These are phyloP conservation scores for Syngnathus rostellatus DNA, from an alignment of 2,797 vertebrate genomes.

Conservation along the genomic window DNA sequence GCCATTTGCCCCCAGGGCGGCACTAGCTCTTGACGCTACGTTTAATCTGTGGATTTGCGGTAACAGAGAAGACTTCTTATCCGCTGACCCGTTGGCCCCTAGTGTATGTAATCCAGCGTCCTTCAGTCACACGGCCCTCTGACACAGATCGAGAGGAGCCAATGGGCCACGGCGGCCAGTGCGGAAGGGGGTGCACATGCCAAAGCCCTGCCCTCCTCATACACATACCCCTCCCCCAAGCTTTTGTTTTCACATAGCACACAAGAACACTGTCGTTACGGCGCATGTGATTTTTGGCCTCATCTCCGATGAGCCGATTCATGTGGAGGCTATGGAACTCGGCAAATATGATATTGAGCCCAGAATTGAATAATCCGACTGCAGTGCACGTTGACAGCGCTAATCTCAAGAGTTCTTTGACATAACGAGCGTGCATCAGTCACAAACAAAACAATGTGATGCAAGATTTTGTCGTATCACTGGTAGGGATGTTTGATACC, in stretches of 20 bases:
- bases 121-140: conserved; percentile 53
- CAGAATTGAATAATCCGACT: conserved; percentile 12
- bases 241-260: conserved; percentile 37
- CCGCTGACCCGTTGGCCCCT: conserved; percentile 63
- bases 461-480: not conserved
- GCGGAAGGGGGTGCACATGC: conserved; percentile 18
- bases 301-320: conserved; percentile 29
- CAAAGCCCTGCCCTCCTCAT: conserved; percentile 32
- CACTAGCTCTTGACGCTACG: conserved; percentile 50
- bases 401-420: conserved; percentile 27
- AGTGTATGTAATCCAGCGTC: conserved; percentile 59
- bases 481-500: not conserved
- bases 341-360: conserved; percentile 13
- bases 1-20: conserved; percentile 53
- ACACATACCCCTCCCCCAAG: conserved; percentile 51
- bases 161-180: conserved; percentile 33
- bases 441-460: not conserved
- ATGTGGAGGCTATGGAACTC: conserved; percentile 10
- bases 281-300: conserved; percentile 41
- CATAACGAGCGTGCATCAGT: conserved; percentile 16
- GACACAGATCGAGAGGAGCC: conserved; percentile 45
- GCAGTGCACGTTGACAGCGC: conserved; percentile 6
- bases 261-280: conserved; percentile 19
- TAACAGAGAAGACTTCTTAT: conserved; percentile 79
- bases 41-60: conserved; percentile 76